Evolutionary conservation across 2,888 invertebrate genomes (phyloP).

Genomic region (Aporophyla nigra): DNA sequence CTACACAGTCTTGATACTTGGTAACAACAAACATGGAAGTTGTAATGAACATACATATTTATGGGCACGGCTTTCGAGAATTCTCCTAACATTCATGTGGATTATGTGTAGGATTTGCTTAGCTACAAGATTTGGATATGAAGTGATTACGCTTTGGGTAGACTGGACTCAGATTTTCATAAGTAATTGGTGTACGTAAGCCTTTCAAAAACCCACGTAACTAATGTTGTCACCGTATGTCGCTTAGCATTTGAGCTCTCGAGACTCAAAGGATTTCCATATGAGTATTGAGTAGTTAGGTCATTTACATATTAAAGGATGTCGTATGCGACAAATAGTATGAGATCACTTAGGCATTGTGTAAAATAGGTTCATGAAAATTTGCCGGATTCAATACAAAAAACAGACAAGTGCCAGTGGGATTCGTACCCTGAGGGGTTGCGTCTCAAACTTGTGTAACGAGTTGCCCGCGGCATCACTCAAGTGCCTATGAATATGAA

Average conservation of each 20-base stretch:
- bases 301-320: constrained; percentile 20
- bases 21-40: constrained; percentile 18
- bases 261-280: not conserved
- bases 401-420: not conserved
- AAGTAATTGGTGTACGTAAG: not conserved
- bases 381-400: not conserved
- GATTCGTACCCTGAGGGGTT: not conserved
- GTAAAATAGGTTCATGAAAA: not conserved
- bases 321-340: not conserved
- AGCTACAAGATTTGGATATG: not conserved
- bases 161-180: not conserved
- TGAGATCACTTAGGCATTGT: not conserved
- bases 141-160: not conserved
- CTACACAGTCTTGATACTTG: constrained; percentile 12
- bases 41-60: constrained; percentile 13
- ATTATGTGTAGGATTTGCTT: not conserved
- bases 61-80: constrained; percentile 10
- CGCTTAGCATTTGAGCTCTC: not conserved
- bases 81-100: not conserved
- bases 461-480: not conserved
- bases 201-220: not conserved
- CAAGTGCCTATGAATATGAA: not conserved
- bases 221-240: not conserved
- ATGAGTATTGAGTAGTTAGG: too few relatives aligned
- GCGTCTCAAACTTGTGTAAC: not conserved